A percentile compares a stretch with the other conserved stretches of the same genome.
Conservation (phyloP, 1,140 invertebrate species). For the Neodiprion lecontei region DNA sequence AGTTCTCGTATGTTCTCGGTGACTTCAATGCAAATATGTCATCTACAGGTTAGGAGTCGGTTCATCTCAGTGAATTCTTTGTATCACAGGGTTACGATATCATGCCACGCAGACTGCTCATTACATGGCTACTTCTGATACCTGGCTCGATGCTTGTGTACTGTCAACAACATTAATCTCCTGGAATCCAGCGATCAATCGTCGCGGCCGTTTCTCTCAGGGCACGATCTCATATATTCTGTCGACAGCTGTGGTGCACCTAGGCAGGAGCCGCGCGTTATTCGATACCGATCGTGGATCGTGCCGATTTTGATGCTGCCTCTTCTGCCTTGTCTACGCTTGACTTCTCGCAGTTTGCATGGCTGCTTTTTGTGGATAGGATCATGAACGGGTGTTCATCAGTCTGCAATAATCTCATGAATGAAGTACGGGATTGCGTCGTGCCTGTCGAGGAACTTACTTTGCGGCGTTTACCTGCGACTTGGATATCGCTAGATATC, state of each 20-base stretch:
- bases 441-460: not conserved
- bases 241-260: not conserved
- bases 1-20: not conserved
- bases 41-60: not conserved
- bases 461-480: not conserved
- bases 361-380: not conserved
- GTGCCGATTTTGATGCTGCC: not conserved
- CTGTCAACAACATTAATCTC: no score
- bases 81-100: not conserved
- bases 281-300: not conserved
- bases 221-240: not conserved
- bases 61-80: not conserved
- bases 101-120: not conserved
- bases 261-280: not conserved
- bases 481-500: no score
- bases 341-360: not conserved
- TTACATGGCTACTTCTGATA: no score
- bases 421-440: not conserved
- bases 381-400: not conserved
- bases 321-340: not conserved
- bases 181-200: no score
- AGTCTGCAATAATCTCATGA: not conserved
- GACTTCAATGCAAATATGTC: not conserved
- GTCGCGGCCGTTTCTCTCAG: no score
- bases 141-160: no score